Percentiles rank a stretch among this genome's conserved stretches.
Evolutionary conservation across 2,888 invertebrate species (phyloP).

Genomic region (Schizaphis graminum): DNA sequence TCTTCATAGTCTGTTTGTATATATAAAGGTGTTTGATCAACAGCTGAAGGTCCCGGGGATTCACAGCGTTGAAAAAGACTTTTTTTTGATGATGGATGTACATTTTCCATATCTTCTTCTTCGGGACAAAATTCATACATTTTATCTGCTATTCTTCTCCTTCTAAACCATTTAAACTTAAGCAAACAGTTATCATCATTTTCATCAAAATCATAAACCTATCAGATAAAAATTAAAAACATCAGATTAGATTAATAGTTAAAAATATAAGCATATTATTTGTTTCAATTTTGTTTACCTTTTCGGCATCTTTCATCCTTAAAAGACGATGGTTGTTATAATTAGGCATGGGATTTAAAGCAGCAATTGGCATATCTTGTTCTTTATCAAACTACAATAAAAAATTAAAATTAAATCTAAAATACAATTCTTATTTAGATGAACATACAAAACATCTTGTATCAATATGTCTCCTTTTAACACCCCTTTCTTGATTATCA

Average conservation of each 20-base stretch:
- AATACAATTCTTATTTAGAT: not conserved
- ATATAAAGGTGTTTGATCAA: conserved; percentile 62
- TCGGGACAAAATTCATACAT: conserved; percentile 89
- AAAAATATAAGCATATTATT: not conserved
- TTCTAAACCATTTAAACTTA: conserved; percentile 78
- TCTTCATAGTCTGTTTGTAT: conserved; percentile 65
- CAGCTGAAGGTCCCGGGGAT: conserved; percentile 53
- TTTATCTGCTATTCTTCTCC: conserved; percentile 88
- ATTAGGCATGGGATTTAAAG: conserved; percentile 37
- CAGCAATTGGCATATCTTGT: conserved; percentile 47
- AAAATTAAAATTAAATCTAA: conserved; percentile 7
- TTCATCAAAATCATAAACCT: conserved; percentile 70
- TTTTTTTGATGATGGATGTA: conserved; percentile 72
- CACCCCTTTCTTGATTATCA: conserved; percentile 60
- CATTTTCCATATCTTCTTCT: conserved; percentile 76
- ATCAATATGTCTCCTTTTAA: conserved; percentile 57
- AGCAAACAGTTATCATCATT: conserved; percentile 69
- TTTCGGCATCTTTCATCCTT: conserved; percentile 62
- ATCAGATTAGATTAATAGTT: not conserved
- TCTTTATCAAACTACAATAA: conserved; percentile 59
- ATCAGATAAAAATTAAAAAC: not conserved
- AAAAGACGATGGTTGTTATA: conserved; percentile 58
- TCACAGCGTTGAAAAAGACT: conserved; percentile 40
- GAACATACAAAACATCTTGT: conserved; percentile 59
- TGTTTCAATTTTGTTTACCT: conserved; percentile 30